A percentile compares a stretch with the other conserved stretches of the same genome.
Evolutionary conservation across 2,113 vertebrate species (phyloP).

Genomic region (Lichenostomus cassidix): DNA sequence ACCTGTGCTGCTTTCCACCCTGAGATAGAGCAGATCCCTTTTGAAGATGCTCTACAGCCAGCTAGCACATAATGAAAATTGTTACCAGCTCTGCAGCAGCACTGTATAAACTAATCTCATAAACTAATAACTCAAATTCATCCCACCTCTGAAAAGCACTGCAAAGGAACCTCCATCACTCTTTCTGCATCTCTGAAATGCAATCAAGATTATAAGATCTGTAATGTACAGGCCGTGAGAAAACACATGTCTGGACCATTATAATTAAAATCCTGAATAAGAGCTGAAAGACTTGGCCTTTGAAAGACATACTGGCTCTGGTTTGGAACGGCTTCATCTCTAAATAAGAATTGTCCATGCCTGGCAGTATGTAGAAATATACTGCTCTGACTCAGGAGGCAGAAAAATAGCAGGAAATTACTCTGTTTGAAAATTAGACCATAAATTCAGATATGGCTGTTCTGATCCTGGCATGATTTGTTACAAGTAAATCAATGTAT

Average conservation of each 20-base stretch:
- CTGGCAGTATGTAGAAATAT: slow-evolving; percentile 20
- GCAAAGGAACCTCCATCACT: not conserved
- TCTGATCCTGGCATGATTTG: slow-evolving; percentile 14
- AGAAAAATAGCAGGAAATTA: slow-evolving; percentile 56
- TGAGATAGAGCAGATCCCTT: not conserved
- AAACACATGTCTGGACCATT: not conserved
- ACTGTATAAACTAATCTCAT: not conserved
- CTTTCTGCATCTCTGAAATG: not conserved
- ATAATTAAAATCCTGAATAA: slow-evolving; percentile 5
- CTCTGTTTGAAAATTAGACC: slow-evolving; percentile 32
- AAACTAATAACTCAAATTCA: not conserved
- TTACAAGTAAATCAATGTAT: not conserved
- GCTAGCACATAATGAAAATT: slow-evolving; percentile 6
- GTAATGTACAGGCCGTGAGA: not conserved
- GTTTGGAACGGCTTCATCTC: slow-evolving; percentile 12
- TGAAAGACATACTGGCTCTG: not conserved
- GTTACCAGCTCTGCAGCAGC: not conserved
- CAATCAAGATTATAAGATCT: not conserved
- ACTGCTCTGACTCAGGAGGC: slow-evolving; percentile 40
- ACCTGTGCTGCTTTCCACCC: not conserved
- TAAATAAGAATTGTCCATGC: not conserved
- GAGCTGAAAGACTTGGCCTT: slow-evolving; percentile 1
- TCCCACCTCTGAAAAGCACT: not conserved
- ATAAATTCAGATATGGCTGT: slow-evolving; percentile 45
- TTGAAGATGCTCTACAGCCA: not conserved